Evolutionary conservation across 2,797 vertebrate species (phyloP).

Genomic region (Pseudopleuronectes americanus): DNA sequence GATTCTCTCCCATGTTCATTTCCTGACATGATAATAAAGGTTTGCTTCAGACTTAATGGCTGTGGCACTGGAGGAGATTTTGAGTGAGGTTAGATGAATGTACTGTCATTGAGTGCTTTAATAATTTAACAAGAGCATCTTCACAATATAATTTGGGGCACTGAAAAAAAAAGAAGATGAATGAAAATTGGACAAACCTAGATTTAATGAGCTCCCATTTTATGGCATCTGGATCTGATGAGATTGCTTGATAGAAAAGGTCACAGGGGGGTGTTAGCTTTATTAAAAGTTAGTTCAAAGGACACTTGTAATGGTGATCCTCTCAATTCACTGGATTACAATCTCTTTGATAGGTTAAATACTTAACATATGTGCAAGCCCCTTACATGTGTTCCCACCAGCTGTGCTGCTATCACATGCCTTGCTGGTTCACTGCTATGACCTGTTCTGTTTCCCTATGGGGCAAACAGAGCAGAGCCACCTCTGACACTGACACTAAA

Average conservation of each 20-base stretch:
- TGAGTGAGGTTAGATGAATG: conserved; percentile 73
- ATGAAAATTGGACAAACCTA: conserved; percentile 56
- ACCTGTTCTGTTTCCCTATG: conserved; percentile 33
- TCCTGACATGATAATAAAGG: conserved; percentile 37
- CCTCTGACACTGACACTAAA: conserved; percentile 27
- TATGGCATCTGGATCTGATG: conserved; percentile 43
- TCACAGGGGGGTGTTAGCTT: conserved; percentile 54
- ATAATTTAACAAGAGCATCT: conserved; percentile 60
- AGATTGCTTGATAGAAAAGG: conserved; percentile 45
- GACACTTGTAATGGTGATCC: conserved; percentile 69
- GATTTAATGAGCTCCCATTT: conserved; percentile 52
- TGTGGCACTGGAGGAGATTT: conserved; percentile 69
- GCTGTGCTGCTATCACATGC: conserved; percentile 56
- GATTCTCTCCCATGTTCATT: too few species aligned
- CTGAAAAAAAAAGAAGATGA: neutral
- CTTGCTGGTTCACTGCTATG: conserved; percentile 22
- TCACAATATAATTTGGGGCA: conserved; percentile 63
- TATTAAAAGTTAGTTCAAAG: conserved; percentile 68
- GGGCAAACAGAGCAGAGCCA: conserved; percentile 3
- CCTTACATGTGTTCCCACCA: conserved; percentile 60
- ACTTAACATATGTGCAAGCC: conserved; percentile 63
- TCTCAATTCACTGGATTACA: conserved; percentile 57
- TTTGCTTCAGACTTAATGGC: conserved; percentile 17
- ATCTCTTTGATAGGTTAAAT: conserved; percentile 73
- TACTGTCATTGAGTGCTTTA: conserved; percentile 67